Percentiles rank a stretch among this genome's conserved stretches.
Evolutionary conservation across 2,888 invertebrate species (phyloP).

Genomic region (Xestia ashworthii): DNA sequence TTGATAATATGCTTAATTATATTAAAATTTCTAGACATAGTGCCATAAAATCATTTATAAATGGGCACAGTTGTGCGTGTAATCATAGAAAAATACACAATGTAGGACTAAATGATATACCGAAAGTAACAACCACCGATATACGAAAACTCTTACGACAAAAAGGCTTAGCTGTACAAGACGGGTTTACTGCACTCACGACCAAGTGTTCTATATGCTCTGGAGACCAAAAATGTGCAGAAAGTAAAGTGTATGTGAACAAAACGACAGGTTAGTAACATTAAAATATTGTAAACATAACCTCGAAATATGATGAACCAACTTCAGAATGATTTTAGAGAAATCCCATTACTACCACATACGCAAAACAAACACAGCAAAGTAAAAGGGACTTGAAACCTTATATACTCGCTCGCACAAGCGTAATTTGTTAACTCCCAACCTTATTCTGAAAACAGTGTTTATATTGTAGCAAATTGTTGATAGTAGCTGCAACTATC

Average conservation of each 20-base stretch:
- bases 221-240: slow-evolving; percentile 77
- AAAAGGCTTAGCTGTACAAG: slow-evolving; percentile 90
- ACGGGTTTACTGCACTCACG: slow-evolving; percentile 94
- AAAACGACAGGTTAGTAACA: slow-evolving; percentile 93
- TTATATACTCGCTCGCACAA: neutral
- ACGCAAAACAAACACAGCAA: neutral
- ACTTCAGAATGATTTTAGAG: neutral
- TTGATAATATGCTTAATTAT: slow-evolving; percentile 74
- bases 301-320: slow-evolving; percentile 37
- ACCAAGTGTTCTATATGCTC: slow-evolving; percentile 93
- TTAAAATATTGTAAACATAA: slow-evolving; percentile 67
- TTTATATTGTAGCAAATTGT: neutral
- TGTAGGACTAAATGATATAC: slow-evolving; percentile 82
- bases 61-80: slow-evolving; percentile 70
- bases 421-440: neutral
- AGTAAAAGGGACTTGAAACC: neutral
- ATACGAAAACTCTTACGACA: slow-evolving; percentile 85
- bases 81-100: slow-evolving; percentile 76
- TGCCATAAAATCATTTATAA: slow-evolving; percentile 67
- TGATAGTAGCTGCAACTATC: neutral
- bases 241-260: slow-evolving; percentile 93
- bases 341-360: neutral
- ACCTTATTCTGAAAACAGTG: neutral
- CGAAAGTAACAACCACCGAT: slow-evolving; percentile 83
- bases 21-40: slow-evolving; percentile 70